Percentiles rank a stretch among this genome's conserved stretches.
Evolutionary conservation across 2,797 vertebrate genomes (phyloP).

Genomic region (Scomberomorus guttatus): DNA sequence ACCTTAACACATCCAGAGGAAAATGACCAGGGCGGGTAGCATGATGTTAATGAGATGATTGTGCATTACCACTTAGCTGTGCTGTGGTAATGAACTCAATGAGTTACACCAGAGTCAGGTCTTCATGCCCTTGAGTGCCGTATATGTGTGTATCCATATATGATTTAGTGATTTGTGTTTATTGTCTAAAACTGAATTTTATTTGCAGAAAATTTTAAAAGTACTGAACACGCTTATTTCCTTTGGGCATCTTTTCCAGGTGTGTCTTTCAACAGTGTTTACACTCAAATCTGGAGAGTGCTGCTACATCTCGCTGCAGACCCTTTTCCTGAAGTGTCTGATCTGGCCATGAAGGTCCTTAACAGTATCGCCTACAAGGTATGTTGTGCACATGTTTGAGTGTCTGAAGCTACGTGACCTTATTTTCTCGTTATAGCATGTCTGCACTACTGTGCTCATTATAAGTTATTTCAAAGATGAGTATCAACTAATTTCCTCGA

Average conservation of each 20-base stretch:
- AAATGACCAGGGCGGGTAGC: slow-evolving; percentile 12
- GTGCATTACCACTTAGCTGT: slow-evolving; percentile 24
- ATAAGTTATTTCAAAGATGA: slow-evolving; percentile 12
- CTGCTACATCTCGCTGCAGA: slow-evolving; percentile 95
- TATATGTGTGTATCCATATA: neutral
- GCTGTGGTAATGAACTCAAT: slow-evolving; percentile 30
- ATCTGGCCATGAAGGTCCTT: slow-evolving; percentile 97
- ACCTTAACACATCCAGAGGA: slow-evolving; percentile 13
- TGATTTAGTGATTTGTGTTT: neutral
- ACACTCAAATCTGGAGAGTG: slow-evolving; percentile 98
- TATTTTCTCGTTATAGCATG: too few relatives aligned
- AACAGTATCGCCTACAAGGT: slow-evolving; percentile 99
- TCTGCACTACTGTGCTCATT: neutral
- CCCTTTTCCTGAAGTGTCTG: slow-evolving; percentile 96
- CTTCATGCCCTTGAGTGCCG: neutral
- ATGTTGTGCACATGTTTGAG: neutral
- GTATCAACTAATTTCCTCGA: slow-evolving; percentile 1
- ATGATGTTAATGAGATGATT: slow-evolving; percentile 50
- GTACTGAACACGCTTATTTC: neutral
- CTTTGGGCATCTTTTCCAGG: slow-evolving; percentile 79
- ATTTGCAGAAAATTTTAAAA: neutral
- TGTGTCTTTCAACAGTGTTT: slow-evolving; percentile 99
- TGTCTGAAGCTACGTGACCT: neutral
- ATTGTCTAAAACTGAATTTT: neutral
- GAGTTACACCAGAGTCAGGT: neutral